phyloP scores from a whole-genome alignment of 2,113 vertebrate species.

The Sterrhoptilus dennistouni region DNA sequence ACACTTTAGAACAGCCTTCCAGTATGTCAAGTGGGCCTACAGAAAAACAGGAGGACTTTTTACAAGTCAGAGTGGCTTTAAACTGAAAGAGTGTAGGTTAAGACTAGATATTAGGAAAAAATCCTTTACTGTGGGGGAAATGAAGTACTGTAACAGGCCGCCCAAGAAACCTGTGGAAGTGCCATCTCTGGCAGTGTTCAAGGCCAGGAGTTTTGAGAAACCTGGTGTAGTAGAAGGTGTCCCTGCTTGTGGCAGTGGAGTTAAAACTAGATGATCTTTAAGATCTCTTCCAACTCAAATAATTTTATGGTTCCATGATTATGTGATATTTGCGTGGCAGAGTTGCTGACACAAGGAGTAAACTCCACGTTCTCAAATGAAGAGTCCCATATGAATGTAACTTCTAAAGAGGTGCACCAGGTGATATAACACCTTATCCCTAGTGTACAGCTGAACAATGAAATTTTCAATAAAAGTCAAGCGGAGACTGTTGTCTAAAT shows the following conservation, averaged over 20 bases:
- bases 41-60: neutral
- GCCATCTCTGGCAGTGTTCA: neutral
- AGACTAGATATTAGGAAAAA: neutral
- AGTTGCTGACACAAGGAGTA: neutral
- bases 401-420: neutral
- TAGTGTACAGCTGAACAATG: neutral
- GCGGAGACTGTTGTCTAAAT: neutral
- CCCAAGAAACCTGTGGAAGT: neutral
- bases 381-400: neutral
- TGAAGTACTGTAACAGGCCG: neutral
- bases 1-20: neutral
- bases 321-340: neutral
- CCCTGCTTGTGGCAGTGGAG: neutral
- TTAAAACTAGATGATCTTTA: neutral
- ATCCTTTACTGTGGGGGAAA: neutral
- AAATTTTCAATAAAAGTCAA: neutral
- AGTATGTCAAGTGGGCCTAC: neutral
- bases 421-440: neutral
- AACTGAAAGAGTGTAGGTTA: neutral
- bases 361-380: neutral
- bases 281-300: neutral
- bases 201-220: neutral
- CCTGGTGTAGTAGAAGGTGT: neutral
- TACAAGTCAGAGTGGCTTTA: neutral
- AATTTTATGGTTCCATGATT: neutral